These are phyloP conservation scores for Zosterops borbonicus DNA, from an alignment of 2,113 vertebrate species.

Conservation along the genomic window DNA sequence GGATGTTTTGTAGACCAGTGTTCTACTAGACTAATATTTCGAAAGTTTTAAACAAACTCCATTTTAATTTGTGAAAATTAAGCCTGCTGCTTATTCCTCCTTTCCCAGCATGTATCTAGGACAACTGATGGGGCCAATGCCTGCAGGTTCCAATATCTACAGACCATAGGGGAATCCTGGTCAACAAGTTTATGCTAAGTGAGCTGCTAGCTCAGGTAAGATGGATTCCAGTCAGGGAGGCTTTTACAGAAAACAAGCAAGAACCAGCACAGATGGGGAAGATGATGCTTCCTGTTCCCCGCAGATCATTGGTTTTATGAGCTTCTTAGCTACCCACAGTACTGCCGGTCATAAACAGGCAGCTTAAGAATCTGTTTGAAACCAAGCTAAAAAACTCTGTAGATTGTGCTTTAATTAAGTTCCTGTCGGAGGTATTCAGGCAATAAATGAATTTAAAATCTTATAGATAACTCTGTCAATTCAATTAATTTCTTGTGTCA, in stretches of 20 bases:
- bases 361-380: slow-evolving; percentile 10
- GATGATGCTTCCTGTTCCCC: not conserved
- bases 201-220: not conserved
- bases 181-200: not conserved
- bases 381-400: not conserved
- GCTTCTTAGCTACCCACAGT: not conserved
- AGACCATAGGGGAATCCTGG: not conserved
- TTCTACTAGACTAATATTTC: not conserved
- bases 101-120: not conserved
- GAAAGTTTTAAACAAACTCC: not conserved
- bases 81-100: not conserved
- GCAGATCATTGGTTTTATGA: not conserved
- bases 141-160: not conserved
- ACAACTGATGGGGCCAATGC: not conserved
- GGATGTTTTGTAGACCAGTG: not conserved
- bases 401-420: slow-evolving; percentile 13
- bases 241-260: not conserved
- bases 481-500: not conserved
- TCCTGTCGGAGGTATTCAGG: slow-evolving; percentile 10
- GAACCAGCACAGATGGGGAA: not conserved
- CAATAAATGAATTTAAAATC: slow-evolving; percentile 21
- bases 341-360: not conserved
- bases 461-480: not conserved
- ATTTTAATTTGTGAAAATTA: not conserved
- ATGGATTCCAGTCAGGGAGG: not conserved